A percentile compares a stretch with the other conserved stretches of the same genome.
Evolutionary conservation across 2,113 vertebrate genomes (phyloP).

Genomic region (Megalops atlanticus): DNA sequence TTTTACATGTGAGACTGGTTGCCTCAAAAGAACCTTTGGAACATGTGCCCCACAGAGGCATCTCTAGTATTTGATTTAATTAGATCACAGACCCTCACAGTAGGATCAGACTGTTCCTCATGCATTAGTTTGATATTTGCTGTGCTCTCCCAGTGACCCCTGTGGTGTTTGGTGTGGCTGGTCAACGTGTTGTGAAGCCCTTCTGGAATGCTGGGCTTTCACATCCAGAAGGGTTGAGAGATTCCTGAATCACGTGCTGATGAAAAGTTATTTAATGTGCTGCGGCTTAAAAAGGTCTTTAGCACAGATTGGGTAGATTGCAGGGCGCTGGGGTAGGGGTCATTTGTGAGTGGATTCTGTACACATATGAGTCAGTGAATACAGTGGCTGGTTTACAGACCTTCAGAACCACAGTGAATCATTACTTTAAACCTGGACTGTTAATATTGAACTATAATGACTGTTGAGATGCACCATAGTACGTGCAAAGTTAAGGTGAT

Average conservation of each 20-base stretch:
- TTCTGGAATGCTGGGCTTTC: conserved; percentile 49
- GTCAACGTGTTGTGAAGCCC: conserved; percentile 30
- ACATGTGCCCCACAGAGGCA: background rate
- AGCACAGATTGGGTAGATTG: background rate
- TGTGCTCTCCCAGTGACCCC: background rate
- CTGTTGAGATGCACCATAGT: no score
- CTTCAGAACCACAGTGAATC: no score
- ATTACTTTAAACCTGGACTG: no score
- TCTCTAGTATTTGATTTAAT: background rate
- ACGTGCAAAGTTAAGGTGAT: no score
- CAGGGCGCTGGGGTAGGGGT: background rate
- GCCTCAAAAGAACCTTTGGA: background rate
- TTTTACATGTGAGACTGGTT: background rate
- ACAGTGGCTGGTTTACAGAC: no score
- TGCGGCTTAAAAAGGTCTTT: background rate
- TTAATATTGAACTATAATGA: no score
- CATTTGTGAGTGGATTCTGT: background rate
- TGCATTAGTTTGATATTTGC: background rate
- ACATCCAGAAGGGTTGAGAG: conserved; percentile 51
- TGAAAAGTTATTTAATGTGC: background rate
- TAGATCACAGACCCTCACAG: background rate
- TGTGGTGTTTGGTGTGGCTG: conserved; percentile 10
- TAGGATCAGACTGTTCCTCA: background rate
- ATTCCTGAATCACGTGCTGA: conserved; percentile 57
- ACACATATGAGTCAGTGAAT: background rate